Evolutionary conservation across 2,888 invertebrate species (phyloP), one percentile per base, ranked within the genome.

Genomic region (Drosophila picticornis): DNA sequence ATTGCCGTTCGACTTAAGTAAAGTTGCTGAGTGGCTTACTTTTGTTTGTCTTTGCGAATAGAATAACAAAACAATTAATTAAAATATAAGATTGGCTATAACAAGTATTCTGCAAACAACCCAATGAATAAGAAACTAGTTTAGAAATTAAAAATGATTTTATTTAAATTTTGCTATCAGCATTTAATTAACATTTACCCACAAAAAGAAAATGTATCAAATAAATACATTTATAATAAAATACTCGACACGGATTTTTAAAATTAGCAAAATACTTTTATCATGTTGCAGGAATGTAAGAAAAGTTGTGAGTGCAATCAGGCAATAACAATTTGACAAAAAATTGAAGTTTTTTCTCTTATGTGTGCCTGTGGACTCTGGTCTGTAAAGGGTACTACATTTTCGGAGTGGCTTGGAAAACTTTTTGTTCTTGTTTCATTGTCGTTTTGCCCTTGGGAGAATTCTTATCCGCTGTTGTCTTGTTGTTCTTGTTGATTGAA

Each of bases 401-500:
- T 46, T 25, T 46, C 9, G 4, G 7, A 25, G 25, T 25, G 25
- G 2, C 7, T 25, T 19, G 10, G 16, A 19, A 29, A 10, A 2
- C 52, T 52, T 32, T 32, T 25, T 11, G 0, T 1, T 36, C 5
- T 52, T 73, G 55, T 27, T 38, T 38, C 58, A 64, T 72, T 74
- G 70, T 53, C 46, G 40, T 51, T 64, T 60, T 46, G 5, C 16
- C 27, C 31, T 29, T 22, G 25, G 25, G 48, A 27, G 36, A 31
- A 36, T 51, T 32, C 22, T 19, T 25, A 62, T 34, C 25, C 11
- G 34, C 29, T 32, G 22, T 32, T 51, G 19, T 19, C 34, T n/a
- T 32, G 16, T 31, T 60, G 55, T 22, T 51, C n/a, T n/a, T 52
- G 31, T 57, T 82, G 74, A 75, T 84, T 76, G 55, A 74, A 63